phyloP scores from a whole-genome alignment of 2,113 vertebrate genomes.

The Rhineura floridana region DNA sequence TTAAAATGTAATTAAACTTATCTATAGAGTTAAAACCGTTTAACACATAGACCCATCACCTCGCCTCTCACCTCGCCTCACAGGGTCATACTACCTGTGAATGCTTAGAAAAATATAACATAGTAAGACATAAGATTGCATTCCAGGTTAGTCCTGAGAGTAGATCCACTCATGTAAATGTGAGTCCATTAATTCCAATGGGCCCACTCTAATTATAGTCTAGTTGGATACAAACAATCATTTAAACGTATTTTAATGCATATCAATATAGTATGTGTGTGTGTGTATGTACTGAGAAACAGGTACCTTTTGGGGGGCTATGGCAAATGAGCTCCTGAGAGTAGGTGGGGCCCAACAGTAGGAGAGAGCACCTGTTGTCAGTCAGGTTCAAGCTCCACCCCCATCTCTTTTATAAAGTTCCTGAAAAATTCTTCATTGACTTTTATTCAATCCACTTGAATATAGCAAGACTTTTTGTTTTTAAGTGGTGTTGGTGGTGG shows the following conservation, averaged over 20 bases:
- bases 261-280: background rate
- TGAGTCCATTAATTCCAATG: too few species aligned
- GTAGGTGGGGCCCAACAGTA: background rate
- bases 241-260: background rate
- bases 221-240: background rate
- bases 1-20: too few species aligned
- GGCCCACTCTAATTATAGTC: too few species aligned
- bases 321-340: background rate
- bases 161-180: too few species aligned
- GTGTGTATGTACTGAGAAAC: background rate
- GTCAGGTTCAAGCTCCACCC: background rate
- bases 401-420: slow-evolving; percentile 7
- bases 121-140: too few species aligned
- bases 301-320: background rate
- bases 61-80: too few species aligned
- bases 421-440: background rate
- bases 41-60: too few species aligned
- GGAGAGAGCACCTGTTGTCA: background rate
- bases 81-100: too few species aligned
- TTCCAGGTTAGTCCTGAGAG: too few species aligned
- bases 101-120: too few species aligned
- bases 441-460: slow-evolving; percentile 62
- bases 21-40: too few species aligned
- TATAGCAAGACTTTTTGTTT: slow-evolving; percentile 52
- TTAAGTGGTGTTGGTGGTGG: background rate